Evolutionary conservation across 2,113 vertebrate genomes (phyloP), one percentile per base, ranked within the genome.

Genomic region (Protomyctophum bolini): DNA sequence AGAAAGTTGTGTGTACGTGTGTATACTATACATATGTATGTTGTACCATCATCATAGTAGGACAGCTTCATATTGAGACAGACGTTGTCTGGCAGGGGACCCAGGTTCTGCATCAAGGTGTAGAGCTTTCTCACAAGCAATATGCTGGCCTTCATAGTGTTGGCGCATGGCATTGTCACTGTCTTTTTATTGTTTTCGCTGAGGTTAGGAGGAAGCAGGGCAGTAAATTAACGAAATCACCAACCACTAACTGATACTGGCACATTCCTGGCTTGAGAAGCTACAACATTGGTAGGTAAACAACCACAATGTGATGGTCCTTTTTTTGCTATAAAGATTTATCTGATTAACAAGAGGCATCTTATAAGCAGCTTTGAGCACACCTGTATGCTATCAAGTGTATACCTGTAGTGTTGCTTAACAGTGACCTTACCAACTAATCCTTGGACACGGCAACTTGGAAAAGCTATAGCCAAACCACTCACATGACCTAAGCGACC

Each of bases 21-120:
- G 46, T 48, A 46, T 21, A 11, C 3, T 45, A 49, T 7, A 21
- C 14, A 63, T 58, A 10, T 73, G 49, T 11, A 29, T 56, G 15
- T 68, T 62, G 75, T 91, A 98, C 97, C 96, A 77, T 96, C 90
- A 1, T 99, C 94, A 0, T 97, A 98, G 83, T 98, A 99, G 0
- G 94, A 93, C 7, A 99, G 94, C 73, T 96, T 98, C 98, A 99
- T 99, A 54, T 94, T 98, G 80, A 99, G 91, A 77, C 88, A 98
- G 70, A 98, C 91, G 0, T 92, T 92, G 68, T 87, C 93, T 11
- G 98, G 96, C 55, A 99, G 88, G 0, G 96, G 96, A 33, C 94
- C 94, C 58, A 99, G 92, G 84, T 95, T 96, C 81, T 99, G 97
- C 96, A 99, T 97, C 62, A 99, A 93, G 0, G 95, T 65, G 80